phyloP scores from a whole-genome alignment of 2,888 invertebrate genomes.

The Hypselothyrea guttata region DNA sequence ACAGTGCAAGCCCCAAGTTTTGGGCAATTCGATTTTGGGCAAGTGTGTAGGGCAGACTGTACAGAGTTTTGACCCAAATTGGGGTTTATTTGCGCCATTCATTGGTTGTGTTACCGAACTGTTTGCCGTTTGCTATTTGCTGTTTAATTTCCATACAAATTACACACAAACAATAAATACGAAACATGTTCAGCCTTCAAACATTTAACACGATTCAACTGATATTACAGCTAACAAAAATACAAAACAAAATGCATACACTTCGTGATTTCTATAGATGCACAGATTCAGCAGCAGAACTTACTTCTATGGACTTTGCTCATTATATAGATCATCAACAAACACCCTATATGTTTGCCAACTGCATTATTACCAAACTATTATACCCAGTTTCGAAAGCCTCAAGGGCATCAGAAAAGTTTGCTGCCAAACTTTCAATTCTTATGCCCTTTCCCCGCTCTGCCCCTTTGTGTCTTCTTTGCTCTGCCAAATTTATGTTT shows the following conservation, averaged over 20 bases:
- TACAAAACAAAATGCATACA: not conserved
- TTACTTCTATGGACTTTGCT: too few relatives aligned
- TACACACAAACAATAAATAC: constrained; percentile 31
- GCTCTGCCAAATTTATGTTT: constrained; percentile 54
- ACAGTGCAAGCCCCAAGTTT: constrained; percentile 28
- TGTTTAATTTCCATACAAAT: constrained; percentile 51
- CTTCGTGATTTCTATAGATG: not conserved
- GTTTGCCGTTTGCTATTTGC: constrained; percentile 18
- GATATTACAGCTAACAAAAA: constrained; percentile 8
- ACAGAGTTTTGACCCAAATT: constrained; percentile 9
- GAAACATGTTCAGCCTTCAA: constrained; percentile 63
- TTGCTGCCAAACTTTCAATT: constrained; percentile 38
- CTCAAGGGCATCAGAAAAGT: constrained; percentile 13
- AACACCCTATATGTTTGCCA: not conserved
- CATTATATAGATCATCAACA: too few relatives aligned
- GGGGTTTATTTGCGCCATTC: constrained; percentile 15
- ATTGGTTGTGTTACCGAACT: not conserved
- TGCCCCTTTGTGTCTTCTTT: too few relatives aligned
- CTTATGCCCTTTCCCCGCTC: too few relatives aligned
- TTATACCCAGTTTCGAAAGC: not conserved
- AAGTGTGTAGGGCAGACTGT: constrained; percentile 10
- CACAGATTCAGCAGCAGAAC: not conserved
- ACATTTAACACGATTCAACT: constrained; percentile 38
- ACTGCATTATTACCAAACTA: not conserved
- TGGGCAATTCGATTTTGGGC: constrained; percentile 60